These are phyloP conservation scores for Sinhomidia bicolor DNA, from an alignment of 2,888 invertebrate species.

Conservation along the genomic window DNA sequence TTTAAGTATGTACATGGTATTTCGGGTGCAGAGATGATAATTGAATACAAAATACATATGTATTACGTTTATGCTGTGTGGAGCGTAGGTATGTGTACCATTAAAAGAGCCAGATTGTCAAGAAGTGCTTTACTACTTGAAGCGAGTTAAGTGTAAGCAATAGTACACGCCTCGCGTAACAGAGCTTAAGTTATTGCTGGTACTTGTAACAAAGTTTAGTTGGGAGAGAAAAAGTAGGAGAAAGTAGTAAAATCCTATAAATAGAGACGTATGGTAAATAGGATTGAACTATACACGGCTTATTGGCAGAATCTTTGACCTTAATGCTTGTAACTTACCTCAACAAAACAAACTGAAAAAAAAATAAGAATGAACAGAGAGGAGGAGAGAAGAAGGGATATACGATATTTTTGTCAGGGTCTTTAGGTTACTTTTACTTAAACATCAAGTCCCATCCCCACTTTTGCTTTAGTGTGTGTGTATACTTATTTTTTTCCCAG, in stretches of 20 bases:
- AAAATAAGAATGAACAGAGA: background rate
- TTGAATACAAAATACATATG: constrained; percentile 33
- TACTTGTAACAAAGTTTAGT: constrained; percentile 43
- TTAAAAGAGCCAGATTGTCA: constrained; percentile 40
- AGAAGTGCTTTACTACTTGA: constrained; percentile 14
- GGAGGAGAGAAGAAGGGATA: background rate
- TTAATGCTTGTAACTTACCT: constrained; percentile 45
- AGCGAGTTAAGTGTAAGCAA: constrained; percentile 26
- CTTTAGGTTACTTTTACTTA: background rate
- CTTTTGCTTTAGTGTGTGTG: background rate
- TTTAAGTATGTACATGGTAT: background rate
- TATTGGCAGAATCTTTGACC: constrained; percentile 53
- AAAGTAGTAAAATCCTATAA: constrained; percentile 48
- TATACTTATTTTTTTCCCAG: background rate
- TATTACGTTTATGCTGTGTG: background rate
- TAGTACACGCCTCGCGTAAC: constrained; percentile 14
- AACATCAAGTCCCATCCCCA: background rate
- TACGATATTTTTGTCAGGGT: background rate
- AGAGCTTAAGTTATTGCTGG: constrained; percentile 39
- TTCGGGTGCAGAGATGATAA: constrained; percentile 5
- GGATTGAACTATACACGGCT: constrained; percentile 40
- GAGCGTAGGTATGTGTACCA: background rate
- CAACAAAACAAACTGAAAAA: constrained; percentile 16
- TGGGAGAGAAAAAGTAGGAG: constrained; percentile 6
- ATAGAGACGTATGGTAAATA: constrained; percentile 45